Evolutionary conservation across 1,140 invertebrate species (phyloP), one percentile per base, ranked within the genome.

Genomic region (Popillia japonica): DNA sequence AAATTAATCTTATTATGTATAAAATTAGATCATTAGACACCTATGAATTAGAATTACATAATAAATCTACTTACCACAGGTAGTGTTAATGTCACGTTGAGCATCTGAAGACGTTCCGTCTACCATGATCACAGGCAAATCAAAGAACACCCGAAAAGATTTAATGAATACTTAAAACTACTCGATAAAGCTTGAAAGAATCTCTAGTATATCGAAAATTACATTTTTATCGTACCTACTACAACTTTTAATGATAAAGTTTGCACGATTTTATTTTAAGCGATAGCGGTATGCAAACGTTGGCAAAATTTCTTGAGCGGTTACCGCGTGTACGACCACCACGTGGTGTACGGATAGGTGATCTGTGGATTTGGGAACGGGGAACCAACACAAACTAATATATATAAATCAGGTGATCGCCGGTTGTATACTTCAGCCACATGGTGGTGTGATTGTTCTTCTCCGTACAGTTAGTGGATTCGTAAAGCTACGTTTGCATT

Each of bases 261-360:
- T 34, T 34, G 4, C 4, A 34, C 4, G 27, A 34, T 34, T 34
- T 17, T 68, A 68, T 14, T 68, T 68, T 68, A 10, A n/a, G 27
- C 27, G 27, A 14, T 68, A 34, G 7, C 61, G 61, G 61, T 27
- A 68, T 68, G 61, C 61, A 68, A 61, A 61, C 59, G 59, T 61
- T 20, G 44, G 59, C 17, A 61, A 68, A 55, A 34, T 34, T 68
- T 68, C 27, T 68, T 2, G 14, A 68, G 27, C 23, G 11, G 22
- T 48, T 68, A 14, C 61, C 61, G 61, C 61, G 20, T 27, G 61
- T 27, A 68, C 9, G 48, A 55, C 48, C 0, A 17, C 48, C 61
- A 68, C 61, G 61, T 68, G 61, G 20, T 68, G 10, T n/a, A n/a
- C n/a, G n/a, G n/a, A n/a, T n/a, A n/a, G n/a, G n/a, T n/a, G n/a